Evolutionary conservation across 1,140 invertebrate species (phyloP), one percentile per base, ranked within the genome.

Genomic region (Drosophila oshimai): DNA sequence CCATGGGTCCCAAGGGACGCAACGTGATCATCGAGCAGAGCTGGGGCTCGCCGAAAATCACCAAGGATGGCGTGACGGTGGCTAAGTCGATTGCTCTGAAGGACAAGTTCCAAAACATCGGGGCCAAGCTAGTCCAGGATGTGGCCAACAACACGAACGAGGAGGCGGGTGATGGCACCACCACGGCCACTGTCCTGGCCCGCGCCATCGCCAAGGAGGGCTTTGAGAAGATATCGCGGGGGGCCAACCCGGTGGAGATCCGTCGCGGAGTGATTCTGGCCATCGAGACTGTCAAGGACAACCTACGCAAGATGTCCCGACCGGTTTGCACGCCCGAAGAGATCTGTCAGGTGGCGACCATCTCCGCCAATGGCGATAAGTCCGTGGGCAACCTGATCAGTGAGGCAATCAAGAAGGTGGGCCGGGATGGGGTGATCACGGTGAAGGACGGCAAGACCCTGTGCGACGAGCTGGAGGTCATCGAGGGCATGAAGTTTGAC

Each of bases 31-130:
- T 99, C 69, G 99, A 99, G 92, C 98, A 99, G 92, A 98, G 97
- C n/a, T 99, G 99, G 99, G 99, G 99, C 5, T 97, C 97, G 49
- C 99, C 99, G 6, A 99, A 99, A 92, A 99, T 99, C 86, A 99
- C 98, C 20, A 99, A 99, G 92, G 99, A 99, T 91, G 99, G 99
- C 75, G 99, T 99, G 0, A 99, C 99, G 1, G 99, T 99, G 36
- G 99, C 99, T 10, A 99, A 99, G 91, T 96, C 97, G 2, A 95
- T 99, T 42, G 98, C 99, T 90, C 92, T 99, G 1, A 98, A 99
- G 92, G 98, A 99, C 90, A 99, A 99, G 92, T 99, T 98, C 92
- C 98, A 99, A 92, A 99, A 99, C 91, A 98, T 99, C 91, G 99
- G 98, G 34, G 99, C 99, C 17, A 99, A 98, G 90, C 92, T 99